Base-by-base conservation (phyloP, 2,888 invertebrate species). In the Oxyteleia sp. region DNA sequence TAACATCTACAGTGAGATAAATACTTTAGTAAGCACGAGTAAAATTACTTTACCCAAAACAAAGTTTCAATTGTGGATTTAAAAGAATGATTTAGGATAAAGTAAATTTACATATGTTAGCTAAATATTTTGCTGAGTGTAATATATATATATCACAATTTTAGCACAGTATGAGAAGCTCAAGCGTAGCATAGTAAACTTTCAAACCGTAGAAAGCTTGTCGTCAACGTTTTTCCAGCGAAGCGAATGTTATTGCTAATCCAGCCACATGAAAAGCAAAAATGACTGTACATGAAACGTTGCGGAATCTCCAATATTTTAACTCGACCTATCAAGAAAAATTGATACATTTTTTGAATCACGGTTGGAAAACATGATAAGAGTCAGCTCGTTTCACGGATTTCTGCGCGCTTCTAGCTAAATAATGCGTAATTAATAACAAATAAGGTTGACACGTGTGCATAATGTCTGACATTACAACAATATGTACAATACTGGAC, bases 121-220 rank as follows among this genome's bases (percentile, higher is more conserved):
- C n/a, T n/a, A n/a, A n/a, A n/a, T n/a, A n/a, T n/a, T n/a, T n/a
- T n/a, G n/a, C n/a, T n/a, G n/a, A n/a, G n/a, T n/a, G n/a, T n/a
- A n/a, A 45, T 47, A n/a, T n/a, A 55, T 57, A 43, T 51, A 75
- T 69, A 68, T 75, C 68, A 75, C 75, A 81, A 80, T 68, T 75
- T 68, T 55, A 81, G 69, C 71, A 72, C 72, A 51, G 64, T 71
- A 57, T 71, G 57, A 38, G 66, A 76, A 82, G 76, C 63, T 64
- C 35, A 71, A 59, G 64, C 68, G 29, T 38, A 71, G 57, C 68
- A 43, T 26, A 59, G 64, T 35, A 51, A 76, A 76, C 41, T 76
- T 76, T 41, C 45, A 69, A 76, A 71, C 75, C 49, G 26, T 69
- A 23, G 49, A 76, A 71, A 75, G 66, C 71, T 66, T 47, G 57